Evolutionary conservation across 2,797 vertebrate species (phyloP).

Genomic region (Danio jaintianensis): DNA sequence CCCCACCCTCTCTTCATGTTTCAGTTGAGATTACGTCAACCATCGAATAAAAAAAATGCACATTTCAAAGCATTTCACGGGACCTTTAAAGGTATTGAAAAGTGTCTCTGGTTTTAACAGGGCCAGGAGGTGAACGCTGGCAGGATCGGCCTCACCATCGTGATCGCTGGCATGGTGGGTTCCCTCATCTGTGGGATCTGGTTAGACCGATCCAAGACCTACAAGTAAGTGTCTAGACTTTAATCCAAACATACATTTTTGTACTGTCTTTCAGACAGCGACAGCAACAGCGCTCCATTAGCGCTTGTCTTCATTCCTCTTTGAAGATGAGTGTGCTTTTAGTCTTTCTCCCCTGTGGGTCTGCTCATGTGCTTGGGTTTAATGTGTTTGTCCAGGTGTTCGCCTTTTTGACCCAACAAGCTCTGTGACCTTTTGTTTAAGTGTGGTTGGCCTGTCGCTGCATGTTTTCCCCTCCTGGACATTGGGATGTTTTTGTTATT

Average conservation of each 20-base stretch:
- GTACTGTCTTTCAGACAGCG: not conserved
- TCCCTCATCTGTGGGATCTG: constrained; percentile 93
- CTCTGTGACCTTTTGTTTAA: not conserved
- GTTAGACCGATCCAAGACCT: constrained; percentile 95
- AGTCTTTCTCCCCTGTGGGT: not conserved
- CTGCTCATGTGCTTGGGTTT: constrained; percentile 14
- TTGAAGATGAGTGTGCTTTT: not conserved
- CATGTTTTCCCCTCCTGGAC: not conserved
- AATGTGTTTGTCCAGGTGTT: constrained; percentile 39
- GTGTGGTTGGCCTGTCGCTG: not conserved
- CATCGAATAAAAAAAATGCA: too few relatives aligned
- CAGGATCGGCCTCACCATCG: constrained; percentile 93
- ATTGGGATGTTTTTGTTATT: not conserved
- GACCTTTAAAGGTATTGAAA: too few relatives aligned
- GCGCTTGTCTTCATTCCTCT: not conserved
- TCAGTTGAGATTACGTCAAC: too few relatives aligned
- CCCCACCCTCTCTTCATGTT: too few relatives aligned
- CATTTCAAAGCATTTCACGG: too few relatives aligned
- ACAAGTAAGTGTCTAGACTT: constrained; percentile 86
- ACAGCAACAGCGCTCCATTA: not conserved
- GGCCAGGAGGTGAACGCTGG: constrained; percentile 94
- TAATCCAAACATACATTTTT: not conserved
- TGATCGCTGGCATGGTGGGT: constrained; percentile 90
- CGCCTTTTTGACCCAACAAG: not conserved
- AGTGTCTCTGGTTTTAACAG: constrained; percentile 66